phyloP scores from a whole-genome alignment of 1,140 invertebrate species.

The Eufriesea mexicana region DNA sequence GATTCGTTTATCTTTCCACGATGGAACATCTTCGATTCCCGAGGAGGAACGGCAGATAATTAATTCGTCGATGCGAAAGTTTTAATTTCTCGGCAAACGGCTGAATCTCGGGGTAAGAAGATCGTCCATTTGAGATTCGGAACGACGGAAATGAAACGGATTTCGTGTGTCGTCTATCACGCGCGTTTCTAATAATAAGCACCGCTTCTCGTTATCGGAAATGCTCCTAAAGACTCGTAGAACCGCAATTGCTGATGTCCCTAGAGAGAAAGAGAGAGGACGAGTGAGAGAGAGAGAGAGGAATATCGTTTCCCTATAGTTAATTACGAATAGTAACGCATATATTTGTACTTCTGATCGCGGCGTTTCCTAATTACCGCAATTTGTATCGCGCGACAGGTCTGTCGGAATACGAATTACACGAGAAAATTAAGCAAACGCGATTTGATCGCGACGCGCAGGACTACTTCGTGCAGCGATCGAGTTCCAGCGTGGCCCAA shows the following conservation, averaged over 20 bases:
- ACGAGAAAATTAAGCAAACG: not conserved
- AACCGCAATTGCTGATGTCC: not conserved
- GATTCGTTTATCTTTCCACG: not conserved
- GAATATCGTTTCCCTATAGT: not conserved
- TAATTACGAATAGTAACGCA: conserved; percentile 33
- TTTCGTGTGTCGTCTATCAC: not conserved
- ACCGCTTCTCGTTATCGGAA: not conserved
- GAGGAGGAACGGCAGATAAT: not conserved
- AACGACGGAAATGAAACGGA: not conserved
- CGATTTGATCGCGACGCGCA: not conserved
- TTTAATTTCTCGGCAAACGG: not conserved
- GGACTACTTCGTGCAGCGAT: not conserved
- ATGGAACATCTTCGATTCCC: not conserved
- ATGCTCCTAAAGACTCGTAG: not conserved
- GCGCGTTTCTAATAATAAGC: conserved; percentile 9
- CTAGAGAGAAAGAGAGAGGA: not conserved
- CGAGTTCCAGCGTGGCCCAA: not conserved
- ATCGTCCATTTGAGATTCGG: not conserved
- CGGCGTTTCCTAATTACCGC: conserved; percentile 13
- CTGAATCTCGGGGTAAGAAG: not conserved
- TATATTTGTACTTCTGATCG: not conserved
- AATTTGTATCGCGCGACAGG: conserved; percentile 5
- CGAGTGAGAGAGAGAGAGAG: not conserved
- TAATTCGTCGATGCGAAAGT: not conserved
- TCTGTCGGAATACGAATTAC: not conserved